Percentiles rank a stretch among this genome's conserved stretches.
Evolutionary conservation across 2,888 invertebrate species (phyloP).

Genomic region (Seira musarum): DNA sequence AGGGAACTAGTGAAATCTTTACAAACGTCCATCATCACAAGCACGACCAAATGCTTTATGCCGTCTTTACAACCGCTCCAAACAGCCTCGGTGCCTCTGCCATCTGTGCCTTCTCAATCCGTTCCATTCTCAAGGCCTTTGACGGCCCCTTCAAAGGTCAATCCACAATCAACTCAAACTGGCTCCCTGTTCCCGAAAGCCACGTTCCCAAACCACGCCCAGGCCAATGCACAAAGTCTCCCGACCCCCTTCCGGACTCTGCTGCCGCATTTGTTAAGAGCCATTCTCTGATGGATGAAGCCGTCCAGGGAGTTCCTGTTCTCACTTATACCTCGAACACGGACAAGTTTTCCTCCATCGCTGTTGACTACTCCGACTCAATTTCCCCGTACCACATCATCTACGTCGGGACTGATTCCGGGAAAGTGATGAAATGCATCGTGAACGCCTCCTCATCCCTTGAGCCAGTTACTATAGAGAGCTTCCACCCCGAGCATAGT

Average conservation of each 20-base stretch:
- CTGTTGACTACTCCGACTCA: constrained; percentile 86
- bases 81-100: constrained; percentile 97
- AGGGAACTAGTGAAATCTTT: constrained; percentile 68
- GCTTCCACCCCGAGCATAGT: constrained; percentile 54
- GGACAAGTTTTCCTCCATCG: constrained; percentile 93
- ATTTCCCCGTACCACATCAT: constrained; percentile 94
- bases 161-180: constrained; percentile 89
- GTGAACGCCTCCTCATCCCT: constrained; percentile 77
- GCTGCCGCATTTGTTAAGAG: constrained; percentile 94
- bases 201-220: constrained; percentile 85
- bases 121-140: constrained; percentile 88
- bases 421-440: constrained; percentile 91
- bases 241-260: constrained; percentile 86
- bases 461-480: constrained; percentile 39
- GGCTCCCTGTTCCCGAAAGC: constrained; percentile 87
- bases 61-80: constrained; percentile 93
- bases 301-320: constrained; percentile 89
- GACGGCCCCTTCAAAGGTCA: constrained; percentile 94
- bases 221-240: constrained; percentile 91
- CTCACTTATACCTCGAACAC: constrained; percentile 89
- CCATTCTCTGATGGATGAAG: constrained; percentile 95
- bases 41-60: constrained; percentile 82
- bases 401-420: constrained; percentile 91
- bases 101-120: constrained; percentile 93
- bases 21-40: constrained; percentile 59